Conservation (phyloP, 1,140 invertebrate genomes). For the Ceratina japonica region DNA sequence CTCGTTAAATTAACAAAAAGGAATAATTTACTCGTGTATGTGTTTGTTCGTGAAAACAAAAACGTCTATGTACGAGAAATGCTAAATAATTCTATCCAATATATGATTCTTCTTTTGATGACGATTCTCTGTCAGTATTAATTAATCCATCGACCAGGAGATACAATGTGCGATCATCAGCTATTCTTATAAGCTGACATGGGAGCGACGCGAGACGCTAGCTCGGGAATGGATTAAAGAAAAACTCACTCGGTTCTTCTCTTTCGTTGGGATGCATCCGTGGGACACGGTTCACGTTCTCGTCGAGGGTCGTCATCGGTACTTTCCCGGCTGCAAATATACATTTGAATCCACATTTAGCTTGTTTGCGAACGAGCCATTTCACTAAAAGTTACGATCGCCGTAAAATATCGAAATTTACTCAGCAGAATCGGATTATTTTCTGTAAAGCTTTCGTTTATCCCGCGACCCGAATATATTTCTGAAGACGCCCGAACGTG, state of each 20-base stretch:
- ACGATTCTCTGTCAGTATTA: too few species aligned
- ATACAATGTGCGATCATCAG: neutral
- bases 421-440: too few species aligned
- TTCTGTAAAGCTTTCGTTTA: too few species aligned
- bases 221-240: neutral
- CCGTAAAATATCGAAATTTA: too few species aligned
- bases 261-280: slow-evolving; percentile 58
- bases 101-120: too few species aligned
- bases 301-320: slow-evolving; percentile 76
- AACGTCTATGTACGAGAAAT: too few species aligned
- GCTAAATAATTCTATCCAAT: too few species aligned
- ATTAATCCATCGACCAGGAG: neutral
- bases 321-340: slow-evolving; percentile 71
- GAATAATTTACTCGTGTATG: neutral
- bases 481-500: neutral
- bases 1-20: neutral
- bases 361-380: neutral
- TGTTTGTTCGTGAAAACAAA: too few species aligned
- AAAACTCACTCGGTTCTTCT: slow-evolving; percentile 67
- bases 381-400: neutral
- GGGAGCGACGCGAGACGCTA: neutral
- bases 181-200: neutral
- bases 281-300: slow-evolving; percentile 74
- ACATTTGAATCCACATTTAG: slow-evolving; percentile 45
- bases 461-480: neutral